Evolutionary conservation across 1,140 invertebrate species (phyloP).

Genomic region (Ostrea edulis): DNA sequence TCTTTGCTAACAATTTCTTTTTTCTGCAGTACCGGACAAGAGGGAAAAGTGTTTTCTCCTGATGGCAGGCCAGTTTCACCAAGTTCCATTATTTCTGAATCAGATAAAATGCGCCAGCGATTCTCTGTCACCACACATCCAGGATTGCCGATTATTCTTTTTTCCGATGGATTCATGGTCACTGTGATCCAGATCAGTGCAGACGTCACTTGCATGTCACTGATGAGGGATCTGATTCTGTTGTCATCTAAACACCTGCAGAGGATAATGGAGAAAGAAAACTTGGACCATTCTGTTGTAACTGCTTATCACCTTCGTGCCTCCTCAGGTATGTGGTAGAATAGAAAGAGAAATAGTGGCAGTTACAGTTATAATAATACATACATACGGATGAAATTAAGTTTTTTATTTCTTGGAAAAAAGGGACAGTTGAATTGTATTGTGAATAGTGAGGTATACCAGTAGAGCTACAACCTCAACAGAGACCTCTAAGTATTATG

Average conservation of each 20-base stretch:
- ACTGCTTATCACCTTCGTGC: conserved; percentile 68
- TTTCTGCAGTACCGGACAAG: conserved; percentile 7
- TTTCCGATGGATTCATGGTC: conserved; percentile 78
- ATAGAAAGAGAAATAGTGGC: background rate
- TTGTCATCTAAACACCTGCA: conserved; percentile 71
- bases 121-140: conserved; percentile 77
- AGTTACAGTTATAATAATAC: background rate
- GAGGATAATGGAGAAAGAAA: conserved; percentile 59
- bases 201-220: conserved; percentile 66
- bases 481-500: too few relatives aligned
- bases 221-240: conserved; percentile 72
- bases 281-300: conserved; percentile 68
- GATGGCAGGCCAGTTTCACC: conserved; percentile 44
- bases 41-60: conserved; percentile 34
- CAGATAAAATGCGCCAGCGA: conserved; percentile 67
- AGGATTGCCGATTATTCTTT: conserved; percentile 75
- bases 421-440: too few relatives aligned
- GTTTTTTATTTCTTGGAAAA: too few relatives aligned
- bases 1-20: too few relatives aligned
- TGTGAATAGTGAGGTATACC: too few relatives aligned
- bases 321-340: conserved; percentile 46
- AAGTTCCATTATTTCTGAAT: conserved; percentile 35
- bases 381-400: too few relatives aligned
- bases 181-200: conserved; percentile 70
- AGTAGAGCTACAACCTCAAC: too few relatives aligned